These are phyloP conservation scores for Araneus ventricosus DNA, from an alignment of 1,140 invertebrate genomes.

Conservation along the genomic window DNA sequence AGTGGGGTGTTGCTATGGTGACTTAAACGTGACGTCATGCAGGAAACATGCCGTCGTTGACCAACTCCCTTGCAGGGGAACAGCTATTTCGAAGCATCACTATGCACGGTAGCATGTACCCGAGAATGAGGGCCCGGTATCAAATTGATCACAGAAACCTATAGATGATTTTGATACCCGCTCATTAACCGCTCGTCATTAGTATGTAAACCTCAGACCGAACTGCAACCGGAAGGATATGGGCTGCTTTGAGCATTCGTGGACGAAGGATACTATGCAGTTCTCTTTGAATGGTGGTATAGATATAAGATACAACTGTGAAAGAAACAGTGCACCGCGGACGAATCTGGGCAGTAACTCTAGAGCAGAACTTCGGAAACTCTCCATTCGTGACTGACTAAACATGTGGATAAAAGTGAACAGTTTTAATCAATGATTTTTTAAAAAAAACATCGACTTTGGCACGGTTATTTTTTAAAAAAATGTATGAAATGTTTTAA, in stretches of 20 bases:
- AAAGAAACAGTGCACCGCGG: too few relatives aligned
- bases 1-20: slow-evolving; percentile 69
- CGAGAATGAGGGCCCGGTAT: slow-evolving; percentile 24
- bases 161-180: background rate
- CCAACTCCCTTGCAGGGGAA: slow-evolving; percentile 61
- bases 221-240: background rate
- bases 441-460: too few relatives aligned
- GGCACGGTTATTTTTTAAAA: too few relatives aligned
- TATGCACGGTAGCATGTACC: slow-evolving; percentile 32
- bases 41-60: slow-evolving; percentile 68
- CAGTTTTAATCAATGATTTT: too few relatives aligned
- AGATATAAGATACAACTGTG: too few relatives aligned
- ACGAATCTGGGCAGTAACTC: too few relatives aligned
- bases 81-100: slow-evolving; percentile 47
- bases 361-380: too few relatives aligned
- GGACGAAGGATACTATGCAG: background rate
- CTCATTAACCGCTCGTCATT: background rate
- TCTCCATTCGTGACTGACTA: too few relatives aligned
- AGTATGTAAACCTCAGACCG: background rate
- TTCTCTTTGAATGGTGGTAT: too few relatives aligned
- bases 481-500: too few relatives aligned
- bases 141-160: slow-evolving; percentile 43
- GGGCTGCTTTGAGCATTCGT: background rate
- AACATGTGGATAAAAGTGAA: too few relatives aligned
- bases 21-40: slow-evolving; percentile 64